A percentile compares a stretch with the other conserved stretches of the same genome.
phyloP scores from a whole-genome alignment of 2,113 vertebrate species.

The Dipodomys stephensi region DNA sequence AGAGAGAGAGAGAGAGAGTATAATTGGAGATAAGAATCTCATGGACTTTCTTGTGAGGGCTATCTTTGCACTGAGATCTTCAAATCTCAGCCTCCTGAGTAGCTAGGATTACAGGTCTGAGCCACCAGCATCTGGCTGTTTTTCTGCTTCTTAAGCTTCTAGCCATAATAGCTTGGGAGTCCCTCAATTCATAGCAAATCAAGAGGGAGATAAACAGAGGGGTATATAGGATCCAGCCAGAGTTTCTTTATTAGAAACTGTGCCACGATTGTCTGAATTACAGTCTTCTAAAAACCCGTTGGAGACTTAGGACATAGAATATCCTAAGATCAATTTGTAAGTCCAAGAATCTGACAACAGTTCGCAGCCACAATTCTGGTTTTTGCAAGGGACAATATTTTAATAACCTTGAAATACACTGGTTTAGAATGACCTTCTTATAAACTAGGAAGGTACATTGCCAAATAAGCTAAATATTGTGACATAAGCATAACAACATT shows the following conservation, averaged over 20 bases:
- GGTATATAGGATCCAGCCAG: background rate
- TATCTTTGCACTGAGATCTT: too few species aligned
- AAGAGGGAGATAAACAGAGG: background rate
- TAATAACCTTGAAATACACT: conserved; percentile 5
- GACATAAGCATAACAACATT: background rate
- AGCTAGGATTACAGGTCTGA: too few species aligned
- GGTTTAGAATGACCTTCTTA: conserved; percentile 35
- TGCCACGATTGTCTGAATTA: background rate
- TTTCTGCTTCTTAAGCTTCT: conserved; percentile 21
- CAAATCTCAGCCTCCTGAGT: too few species aligned
- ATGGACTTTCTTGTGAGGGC: too few species aligned
- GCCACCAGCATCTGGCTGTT: too few species aligned
- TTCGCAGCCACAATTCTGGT: background rate
- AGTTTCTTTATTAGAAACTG: conserved; percentile 14
- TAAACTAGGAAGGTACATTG: background rate
- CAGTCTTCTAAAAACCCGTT: background rate
- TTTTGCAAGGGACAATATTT: conserved; percentile 14
- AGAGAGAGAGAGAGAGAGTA: too few species aligned
- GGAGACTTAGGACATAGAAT: background rate
- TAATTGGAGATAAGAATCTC: too few species aligned
- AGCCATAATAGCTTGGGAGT: background rate
- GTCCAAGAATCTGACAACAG: background rate
- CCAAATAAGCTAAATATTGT: background rate
- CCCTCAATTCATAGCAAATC: conserved; percentile 15
- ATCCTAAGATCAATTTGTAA: background rate